phyloP scores from a whole-genome alignment of 2,113 vertebrate genomes.

The Hippocampus guttulatus region DNA sequence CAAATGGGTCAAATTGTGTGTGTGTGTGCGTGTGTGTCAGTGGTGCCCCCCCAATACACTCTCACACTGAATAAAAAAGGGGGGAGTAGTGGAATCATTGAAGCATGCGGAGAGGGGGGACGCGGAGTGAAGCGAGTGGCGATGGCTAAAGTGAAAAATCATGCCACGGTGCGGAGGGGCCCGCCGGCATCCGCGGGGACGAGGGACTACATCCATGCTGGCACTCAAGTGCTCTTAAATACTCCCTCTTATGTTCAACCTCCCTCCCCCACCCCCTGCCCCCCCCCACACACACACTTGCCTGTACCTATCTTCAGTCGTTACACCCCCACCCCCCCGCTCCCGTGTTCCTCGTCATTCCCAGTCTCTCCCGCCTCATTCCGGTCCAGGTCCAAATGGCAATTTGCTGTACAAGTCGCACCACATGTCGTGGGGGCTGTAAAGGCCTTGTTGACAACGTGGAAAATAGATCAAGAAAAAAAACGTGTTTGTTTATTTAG shows the following conservation, averaged over 20 bases:
- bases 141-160: conserved; percentile 84
- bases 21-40: conserved; percentile 19
- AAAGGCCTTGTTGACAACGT: conserved; percentile 74
- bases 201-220: conserved; percentile 76
- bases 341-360: conserved; percentile 11
- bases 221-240: conserved; percentile 88
- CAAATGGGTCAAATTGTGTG: conserved; percentile 62
- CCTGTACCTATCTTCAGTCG: conserved; percentile 10
- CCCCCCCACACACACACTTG: background rate
- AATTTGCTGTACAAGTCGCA: conserved; percentile 87
- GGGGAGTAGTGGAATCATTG: conserved; percentile 71
- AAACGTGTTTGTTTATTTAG: conserved; percentile 71
- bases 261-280: too few species aligned
- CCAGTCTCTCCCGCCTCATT: conserved; percentile 32
- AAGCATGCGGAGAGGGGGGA: conserved; percentile 64
- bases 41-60: conserved; percentile 21
- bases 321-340: background rate
- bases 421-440: conserved; percentile 75
- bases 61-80: conserved; percentile 52
- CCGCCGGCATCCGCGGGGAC: conserved; percentile 76
- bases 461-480: conserved; percentile 69
- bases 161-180: conserved; percentile 80
- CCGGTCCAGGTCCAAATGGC: conserved; percentile 85
- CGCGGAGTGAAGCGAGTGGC: conserved; percentile 46
- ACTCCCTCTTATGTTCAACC: conserved; percentile 35